These are phyloP conservation scores for Cottus gobio DNA, from an alignment of 2,113 vertebrate genomes.

Conservation along the genomic window DNA sequence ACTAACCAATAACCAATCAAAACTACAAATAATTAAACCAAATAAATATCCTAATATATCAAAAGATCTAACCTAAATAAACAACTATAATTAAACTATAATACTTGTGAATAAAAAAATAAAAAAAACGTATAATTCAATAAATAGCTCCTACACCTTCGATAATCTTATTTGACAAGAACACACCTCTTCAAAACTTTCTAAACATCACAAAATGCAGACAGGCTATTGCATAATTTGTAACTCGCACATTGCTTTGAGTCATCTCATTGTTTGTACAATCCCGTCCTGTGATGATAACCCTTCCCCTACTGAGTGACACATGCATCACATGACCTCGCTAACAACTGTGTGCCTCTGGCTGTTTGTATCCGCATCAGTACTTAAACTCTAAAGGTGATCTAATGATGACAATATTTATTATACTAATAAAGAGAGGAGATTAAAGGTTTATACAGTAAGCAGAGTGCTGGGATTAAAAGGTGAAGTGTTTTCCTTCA, in stretches of 20 bases:
- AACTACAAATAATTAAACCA: too few species aligned
- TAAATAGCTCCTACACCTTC: too few species aligned
- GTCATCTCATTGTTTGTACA: not conserved
- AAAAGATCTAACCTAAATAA: too few species aligned
- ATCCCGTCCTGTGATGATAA: slow-evolving; percentile 6
- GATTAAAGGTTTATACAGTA: not conserved
- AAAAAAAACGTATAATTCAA: too few species aligned
- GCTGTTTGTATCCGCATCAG: not conserved
- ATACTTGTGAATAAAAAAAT: too few species aligned
- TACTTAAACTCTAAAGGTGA: not conserved
- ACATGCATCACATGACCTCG: not conserved
- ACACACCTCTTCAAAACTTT: not conserved
- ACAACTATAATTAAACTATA: too few species aligned
- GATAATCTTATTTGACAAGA: not conserved
- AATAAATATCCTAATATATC: too few species aligned
- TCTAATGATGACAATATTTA: not conserved
- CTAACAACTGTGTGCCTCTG: not conserved
- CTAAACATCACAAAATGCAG: not conserved
- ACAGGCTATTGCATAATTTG: not conserved
- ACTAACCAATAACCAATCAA: too few species aligned
- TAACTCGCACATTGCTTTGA: not conserved
- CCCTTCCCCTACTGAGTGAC: slow-evolving; percentile 11
- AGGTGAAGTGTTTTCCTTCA: not conserved
- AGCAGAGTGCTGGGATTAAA: not conserved
- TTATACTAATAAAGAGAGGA: not conserved